phyloP scores from a whole-genome alignment of 2,797 vertebrate genomes.

The Periophthalmus magnuspinnatus region DNA sequence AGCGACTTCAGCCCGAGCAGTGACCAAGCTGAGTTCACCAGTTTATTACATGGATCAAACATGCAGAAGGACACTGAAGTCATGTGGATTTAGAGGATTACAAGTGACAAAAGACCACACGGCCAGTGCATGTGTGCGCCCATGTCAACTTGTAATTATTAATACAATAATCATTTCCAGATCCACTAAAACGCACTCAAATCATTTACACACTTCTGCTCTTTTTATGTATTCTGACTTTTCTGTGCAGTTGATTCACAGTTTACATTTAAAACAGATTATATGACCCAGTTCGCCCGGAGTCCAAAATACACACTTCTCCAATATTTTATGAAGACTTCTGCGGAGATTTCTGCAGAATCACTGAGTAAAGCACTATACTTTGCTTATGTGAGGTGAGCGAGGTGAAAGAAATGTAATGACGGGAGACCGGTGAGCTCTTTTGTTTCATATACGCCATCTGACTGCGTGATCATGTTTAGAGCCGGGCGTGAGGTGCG shows the following conservation, averaged over 20 bases:
- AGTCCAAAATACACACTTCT: too few species aligned
- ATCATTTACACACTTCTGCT: background rate
- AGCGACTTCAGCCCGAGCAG: constrained; percentile 29
- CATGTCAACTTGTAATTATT: background rate
- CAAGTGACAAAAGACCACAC: constrained; percentile 20
- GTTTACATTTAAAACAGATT: too few species aligned
- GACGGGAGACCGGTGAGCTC: too few species aligned
- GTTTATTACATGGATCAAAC: constrained; percentile 42
- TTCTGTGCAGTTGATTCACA: background rate
- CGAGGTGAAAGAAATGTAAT: too few species aligned
- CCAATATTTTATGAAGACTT: too few species aligned
- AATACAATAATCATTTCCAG: background rate
- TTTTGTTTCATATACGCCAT: too few species aligned
- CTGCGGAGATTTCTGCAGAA: too few species aligned
- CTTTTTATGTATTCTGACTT: background rate
- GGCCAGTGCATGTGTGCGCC: background rate
- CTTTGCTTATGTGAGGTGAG: too few species aligned
- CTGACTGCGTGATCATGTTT: too few species aligned
- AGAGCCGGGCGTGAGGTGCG: too few species aligned
- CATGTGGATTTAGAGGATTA: constrained; percentile 41
- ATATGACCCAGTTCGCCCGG: too few species aligned
- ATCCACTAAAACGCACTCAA: background rate
- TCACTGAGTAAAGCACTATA: too few species aligned
- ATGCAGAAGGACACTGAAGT: constrained; percentile 40
- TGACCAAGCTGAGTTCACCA: constrained; percentile 18